These are phyloP conservation scores for Atrichornis clamosus DNA, from an alignment of 2,113 vertebrate species.

Conservation along the genomic window DNA sequence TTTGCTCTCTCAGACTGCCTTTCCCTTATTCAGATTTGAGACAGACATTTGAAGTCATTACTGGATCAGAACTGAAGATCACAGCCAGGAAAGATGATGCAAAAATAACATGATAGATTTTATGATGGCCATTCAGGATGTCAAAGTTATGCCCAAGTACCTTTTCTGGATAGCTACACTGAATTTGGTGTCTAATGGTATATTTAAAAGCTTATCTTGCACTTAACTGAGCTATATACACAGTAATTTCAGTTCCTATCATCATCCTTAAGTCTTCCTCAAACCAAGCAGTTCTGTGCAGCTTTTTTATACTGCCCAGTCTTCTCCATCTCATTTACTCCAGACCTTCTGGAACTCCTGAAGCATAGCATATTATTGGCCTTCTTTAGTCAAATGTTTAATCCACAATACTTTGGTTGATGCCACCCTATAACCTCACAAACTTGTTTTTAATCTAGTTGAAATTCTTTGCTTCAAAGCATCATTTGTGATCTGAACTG, in stretches of 20 bases:
- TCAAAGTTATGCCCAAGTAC: background rate
- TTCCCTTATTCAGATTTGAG: background rate
- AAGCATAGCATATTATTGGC: background rate
- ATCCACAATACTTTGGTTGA: background rate
- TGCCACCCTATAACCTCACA: background rate
- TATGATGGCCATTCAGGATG: background rate
- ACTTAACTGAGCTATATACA: background rate
- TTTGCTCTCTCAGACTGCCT: fast-evolving
- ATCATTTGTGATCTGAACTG: background rate
- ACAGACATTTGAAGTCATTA: background rate
- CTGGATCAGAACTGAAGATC: background rate
- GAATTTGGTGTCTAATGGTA: background rate
- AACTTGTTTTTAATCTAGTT: background rate
- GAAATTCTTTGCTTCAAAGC: background rate
- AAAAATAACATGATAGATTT: background rate
- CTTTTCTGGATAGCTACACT: background rate
- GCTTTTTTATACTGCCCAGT: background rate
- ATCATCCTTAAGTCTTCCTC: background rate
- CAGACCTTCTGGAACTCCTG: background rate
- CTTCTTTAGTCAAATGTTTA: background rate
- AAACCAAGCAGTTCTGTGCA: background rate
- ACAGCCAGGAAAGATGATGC: background rate
- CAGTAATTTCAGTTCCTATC: background rate
- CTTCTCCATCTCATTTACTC: background rate
- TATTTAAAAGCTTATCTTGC: background rate